Conservation (phyloP, 2,888 invertebrate species). For the Eristalis arbustorum region DNA sequence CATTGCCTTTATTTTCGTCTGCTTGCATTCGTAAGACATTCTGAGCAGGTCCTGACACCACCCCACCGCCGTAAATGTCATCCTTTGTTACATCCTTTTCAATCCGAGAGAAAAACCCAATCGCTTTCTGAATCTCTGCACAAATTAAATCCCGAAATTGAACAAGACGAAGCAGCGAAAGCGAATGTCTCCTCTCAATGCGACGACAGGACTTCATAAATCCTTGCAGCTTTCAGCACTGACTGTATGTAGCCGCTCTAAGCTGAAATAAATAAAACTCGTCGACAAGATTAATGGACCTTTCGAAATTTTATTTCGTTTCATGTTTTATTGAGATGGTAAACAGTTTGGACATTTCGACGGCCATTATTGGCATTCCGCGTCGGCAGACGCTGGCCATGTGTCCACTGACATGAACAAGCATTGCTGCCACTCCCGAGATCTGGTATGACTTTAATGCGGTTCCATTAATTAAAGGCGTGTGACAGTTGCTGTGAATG, state of each 20-base stretch:
- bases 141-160: conserved; percentile 2
- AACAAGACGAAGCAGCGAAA: neutral
- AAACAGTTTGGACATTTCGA: conserved; percentile 46
- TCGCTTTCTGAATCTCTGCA: neutral
- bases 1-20: neutral
- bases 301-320: conserved; percentile 44
- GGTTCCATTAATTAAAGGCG: conserved; percentile 55
- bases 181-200: neutral
- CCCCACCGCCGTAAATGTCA: neutral
- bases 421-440: neutral
- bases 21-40: neutral
- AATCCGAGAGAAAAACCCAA: neutral
- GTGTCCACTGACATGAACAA: neutral
- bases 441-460: conserved; percentile 35
- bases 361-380: conserved; percentile 43
- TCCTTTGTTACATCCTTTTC: neutral
- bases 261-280: conserved; percentile 40
- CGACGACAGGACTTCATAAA: conserved; percentile 55
- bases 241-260: conserved; percentile 38
- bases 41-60: neutral
- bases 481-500: conserved; percentile 37
- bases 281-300: conserved; percentile 58
- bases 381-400: conserved; percentile 8
- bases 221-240: conserved; percentile 52
- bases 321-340: conserved; percentile 58